Evolutionary conservation across 2,888 invertebrate genomes (phyloP), one percentile per base, ranked within the genome.

Genomic region (Onchidella celtica): DNA sequence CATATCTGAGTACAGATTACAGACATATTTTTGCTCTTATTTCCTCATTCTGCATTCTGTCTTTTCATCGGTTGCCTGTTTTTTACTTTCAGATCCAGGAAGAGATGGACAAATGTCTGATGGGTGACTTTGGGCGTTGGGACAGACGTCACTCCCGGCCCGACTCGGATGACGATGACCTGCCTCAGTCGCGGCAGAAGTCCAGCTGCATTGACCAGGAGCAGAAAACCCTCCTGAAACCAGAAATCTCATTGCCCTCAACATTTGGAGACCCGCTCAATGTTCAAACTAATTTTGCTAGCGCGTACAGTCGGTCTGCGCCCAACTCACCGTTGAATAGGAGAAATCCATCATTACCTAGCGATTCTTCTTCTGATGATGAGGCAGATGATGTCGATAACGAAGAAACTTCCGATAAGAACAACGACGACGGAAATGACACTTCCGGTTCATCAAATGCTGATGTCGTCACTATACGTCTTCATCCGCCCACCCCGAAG

Each of bases 61-160:
- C n/a, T n/a, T n/a, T n/a, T n/a, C n/a, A n/a, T n/a, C n/a, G n/a
- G n/a, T n/a, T n/a, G n/a, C n/a, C n/a, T n/a, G n/a, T n/a, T n/a
- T n/a, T n/a, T n/a, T n/a, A n/a, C n/a, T n/a, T 9, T 11, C 80
- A 81, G 81, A 90, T 90, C 61, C 90, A 90, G 82, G 86, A 86
- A 66, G 90, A 90, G 82, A 90, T 90, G 90, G 89, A 90, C 66
- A 86, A 85, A 69, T 89, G 89, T 73, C 76, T 88, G n/a, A 57
- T 69, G 76, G 87, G 69, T 21, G 81, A 81, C 14, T 81, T 75
- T 29, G 36, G 65, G 1, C 24, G 70, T 21, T 61, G n/a, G 21
- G 78, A 78, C 2, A 34, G 38, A 0, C 27, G 61, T 1, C 61
- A 61, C 0, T 11, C 61, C 17, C 38, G 6, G 27, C 47, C 38